Conservation (phyloP, 2,797 vertebrate species). For the Caiman crocodilus region DNA sequence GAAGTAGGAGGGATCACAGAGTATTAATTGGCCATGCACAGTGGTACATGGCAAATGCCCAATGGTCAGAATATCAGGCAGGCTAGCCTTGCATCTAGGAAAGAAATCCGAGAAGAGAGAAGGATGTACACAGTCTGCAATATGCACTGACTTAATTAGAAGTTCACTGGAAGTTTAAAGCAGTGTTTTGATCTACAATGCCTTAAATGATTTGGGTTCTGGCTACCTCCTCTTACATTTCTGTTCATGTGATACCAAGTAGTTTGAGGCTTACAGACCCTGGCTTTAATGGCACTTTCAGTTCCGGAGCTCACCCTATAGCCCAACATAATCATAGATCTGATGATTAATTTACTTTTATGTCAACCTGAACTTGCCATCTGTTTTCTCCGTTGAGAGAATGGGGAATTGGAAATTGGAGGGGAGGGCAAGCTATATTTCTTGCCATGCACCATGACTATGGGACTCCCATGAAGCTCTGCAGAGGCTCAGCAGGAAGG, state of each 20-base stretch:
- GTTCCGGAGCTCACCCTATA: background rate
- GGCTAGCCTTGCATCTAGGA: background rate
- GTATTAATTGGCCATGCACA: accelerated
- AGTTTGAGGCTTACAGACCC: background rate
- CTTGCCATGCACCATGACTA: background rate
- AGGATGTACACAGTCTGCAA: background rate
- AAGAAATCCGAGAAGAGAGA: background rate
- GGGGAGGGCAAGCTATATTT: background rate
- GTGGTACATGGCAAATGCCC: background rate
- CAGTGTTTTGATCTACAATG: accelerated
- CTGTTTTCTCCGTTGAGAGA: background rate
- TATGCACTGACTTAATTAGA: background rate
- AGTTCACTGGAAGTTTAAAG: background rate
- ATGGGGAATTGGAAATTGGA: background rate
- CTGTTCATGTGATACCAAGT: background rate
- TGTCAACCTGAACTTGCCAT: background rate
- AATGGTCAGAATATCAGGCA: background rate
- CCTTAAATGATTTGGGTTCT: background rate
- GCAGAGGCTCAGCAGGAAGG: background rate
- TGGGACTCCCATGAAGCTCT: accelerated
- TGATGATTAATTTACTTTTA: background rate
- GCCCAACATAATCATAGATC: background rate
- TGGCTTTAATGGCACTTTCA: background rate
- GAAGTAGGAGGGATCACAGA: background rate
- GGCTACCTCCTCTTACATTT: background rate